Base-by-base conservation (phyloP, 2,888 invertebrate species). In the Stomorhina lunata region DNA sequence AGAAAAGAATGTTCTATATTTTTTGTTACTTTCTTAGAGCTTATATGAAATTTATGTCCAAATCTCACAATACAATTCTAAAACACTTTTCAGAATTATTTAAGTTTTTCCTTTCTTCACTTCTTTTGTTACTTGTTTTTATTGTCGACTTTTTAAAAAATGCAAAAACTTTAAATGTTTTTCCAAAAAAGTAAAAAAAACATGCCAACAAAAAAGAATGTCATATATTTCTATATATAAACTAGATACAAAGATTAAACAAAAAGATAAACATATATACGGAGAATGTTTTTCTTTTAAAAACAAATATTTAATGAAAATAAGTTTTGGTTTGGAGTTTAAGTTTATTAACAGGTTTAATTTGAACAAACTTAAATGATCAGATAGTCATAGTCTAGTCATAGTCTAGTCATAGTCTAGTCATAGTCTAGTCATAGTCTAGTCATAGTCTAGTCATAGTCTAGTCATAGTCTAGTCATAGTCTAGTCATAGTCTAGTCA, bases 11-110 rank as follows among this genome's bases (percentile, higher is more conserved):
- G 6, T 27, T 40, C 10, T 10, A 25, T 43, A 4, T 63, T 25
- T 29, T 9, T 9, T 22, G 34, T 48, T 34, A 20, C 15, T 17
- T 27, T 27, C 29, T 53, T 34, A 59, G 2, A 77, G 61, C 72
- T 81, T 77, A 37, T 68, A 27, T 61, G 66, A 68, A 81, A 81
- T 81, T 77, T 77, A 81, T 81, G 77, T 72, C 40, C 9, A 77
- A 68, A 55, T 68, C 72, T 55, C 15, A 45, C 34, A 77, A 72
- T 53, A 59, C 69, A 45, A 77, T 55, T 32, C 76, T 76, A 15
- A 59, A 76, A 50, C 32, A 77, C 50, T 77, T 77, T 61, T 40
- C 27, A 59, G 59, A 29, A 50, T 59, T 68, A 61, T 77, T 63
- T 9, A 66, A 32, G 25, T 37, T 68, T 80, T 61, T 63, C 32